Base-by-base conservation (phyloP, 2,113 vertebrate genomes). In the Anolis sagrei region DNA sequence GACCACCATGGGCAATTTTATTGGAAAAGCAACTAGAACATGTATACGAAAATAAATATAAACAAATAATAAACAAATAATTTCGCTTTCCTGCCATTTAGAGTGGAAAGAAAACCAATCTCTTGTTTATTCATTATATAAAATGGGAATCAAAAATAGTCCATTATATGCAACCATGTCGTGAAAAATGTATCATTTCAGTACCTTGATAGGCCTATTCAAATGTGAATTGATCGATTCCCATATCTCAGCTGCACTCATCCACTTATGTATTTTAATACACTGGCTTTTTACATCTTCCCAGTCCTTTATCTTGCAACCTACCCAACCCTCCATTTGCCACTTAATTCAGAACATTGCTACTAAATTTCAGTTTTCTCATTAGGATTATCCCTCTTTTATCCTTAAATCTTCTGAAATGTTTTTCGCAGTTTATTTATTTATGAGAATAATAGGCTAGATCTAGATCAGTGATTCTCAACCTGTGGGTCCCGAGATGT, bases 31-130 rank as follows among this genome's bases (percentile, higher is more conserved):
- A 6, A 49, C 39, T 66, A 32, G 49, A 49, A 74, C 21, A 62
- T 8, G n/a, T 69, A 9, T 77, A 51, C 66, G 54, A 83, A 61
- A 58, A 78, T 69, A 75, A 76, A 76, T 76, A 70, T 11, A 84
- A 68, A 66, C 51, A 84, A 68, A 66, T 34, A 84, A 68, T 25
- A 21, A n/a, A 83, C 90, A 90, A 75, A 32, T 29, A 82, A 64
- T 70, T 89, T 89, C 87, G 77, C 84, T 93, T 92, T 95, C 81
- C 85, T 87, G 87, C 75, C 77, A 91, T 16, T 61, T 83, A 80
- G 80, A 84, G 61, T 58, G 70, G 87, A 93, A 95, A 90, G 80
- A 90, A 91, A 0, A 0, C 92, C 76, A 73, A 68, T 2, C 90
- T 81, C 89, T 8, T 86, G 49, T 48, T 4, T 58, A 90, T 76